Base-by-base conservation (phyloP, 1,140 invertebrate species). In the Portunus trituberculatus region DNA sequence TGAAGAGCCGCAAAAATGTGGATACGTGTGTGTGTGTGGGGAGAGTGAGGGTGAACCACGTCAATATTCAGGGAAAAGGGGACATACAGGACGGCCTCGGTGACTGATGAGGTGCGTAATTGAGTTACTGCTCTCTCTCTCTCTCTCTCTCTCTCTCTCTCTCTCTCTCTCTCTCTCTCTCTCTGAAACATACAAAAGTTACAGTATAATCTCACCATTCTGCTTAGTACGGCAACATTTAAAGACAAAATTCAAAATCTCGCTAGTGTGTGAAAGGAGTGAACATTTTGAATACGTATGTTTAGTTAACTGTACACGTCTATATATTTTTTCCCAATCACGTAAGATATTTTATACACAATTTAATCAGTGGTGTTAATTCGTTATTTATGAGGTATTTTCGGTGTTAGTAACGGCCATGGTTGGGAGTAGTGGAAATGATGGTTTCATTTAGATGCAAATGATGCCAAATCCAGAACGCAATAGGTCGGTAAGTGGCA, bases 21-120 rank as follows among this genome's bases (percentile, higher is more conserved):
- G 2, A 25, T 76, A 20, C 20, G 67, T n/a, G 67, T 76, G 67
- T 76, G 59, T 76, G 67, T 76, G 67, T 76, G 20, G 52, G n/a
- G 67, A n/a, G 67, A 76, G 67, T n/a, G 67, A n/a, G 67, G 67
- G n/a, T n/a, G 67, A 76, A 76, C 4, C 25, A 7, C 67, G 67
- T 76, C 67, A 76, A 76, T 76, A 76, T 76, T 76, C 67, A 76
- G 67, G 67, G 67, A 76, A 76, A 76, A 76, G 67, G 67, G 67
- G 67, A 76, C 67, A 76, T 76, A 76, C 25, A 76, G 20, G 20
- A 25, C 67, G n/a, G 67, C 67, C 67, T 76, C 67, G n/a, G 67
- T 76, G 67, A 76, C 67, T 76, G 67, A 76, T 76, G 67, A 76
- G 67, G 67, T 76, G 67, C n/a, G 67, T 76, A 76, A 76, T 76